Conservation (phyloP, 2,797 vertebrate species). For the Microctenopoma lineatum region DNA sequence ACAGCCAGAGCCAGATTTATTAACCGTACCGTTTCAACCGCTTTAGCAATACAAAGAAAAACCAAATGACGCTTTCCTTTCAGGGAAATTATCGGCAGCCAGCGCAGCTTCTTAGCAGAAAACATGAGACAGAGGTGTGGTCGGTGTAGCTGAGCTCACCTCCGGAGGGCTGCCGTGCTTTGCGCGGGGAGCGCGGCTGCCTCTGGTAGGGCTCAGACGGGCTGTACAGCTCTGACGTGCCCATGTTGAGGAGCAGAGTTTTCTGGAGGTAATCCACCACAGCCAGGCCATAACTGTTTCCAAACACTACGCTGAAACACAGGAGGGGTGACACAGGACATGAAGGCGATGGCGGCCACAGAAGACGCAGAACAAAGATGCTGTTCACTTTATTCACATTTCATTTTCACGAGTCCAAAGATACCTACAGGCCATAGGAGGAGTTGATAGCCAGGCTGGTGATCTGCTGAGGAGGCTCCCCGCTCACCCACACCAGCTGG, state of each 20-base stretch:
- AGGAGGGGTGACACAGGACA: not conserved
- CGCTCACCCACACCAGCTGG: conserved; percentile 97
- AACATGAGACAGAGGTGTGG: not conserved
- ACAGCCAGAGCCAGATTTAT: conserved; percentile 4
- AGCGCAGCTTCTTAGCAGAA: not conserved
- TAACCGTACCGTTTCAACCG: not conserved
- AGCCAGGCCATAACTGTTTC: conserved; percentile 94
- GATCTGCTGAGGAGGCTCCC: conserved; percentile 97
- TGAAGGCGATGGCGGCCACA: not conserved
- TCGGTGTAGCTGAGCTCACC: conserved; percentile 79
- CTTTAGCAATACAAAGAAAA: conserved; percentile 22
- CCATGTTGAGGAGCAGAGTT: conserved; percentile 92
- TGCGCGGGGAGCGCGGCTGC: conserved; percentile 93
- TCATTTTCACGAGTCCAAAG: not conserved
- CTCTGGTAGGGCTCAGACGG: conserved; percentile 93
- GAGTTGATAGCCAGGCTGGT: conserved; percentile 96
- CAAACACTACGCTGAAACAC: conserved; percentile 92
- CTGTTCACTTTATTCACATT: conserved; percentile 14
- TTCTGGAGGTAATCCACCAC: conserved; percentile 98
- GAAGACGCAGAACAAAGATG: not conserved
- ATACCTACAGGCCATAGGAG: conserved; percentile 94
- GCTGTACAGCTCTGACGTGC: conserved; percentile 91
- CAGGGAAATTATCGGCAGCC: not conserved
- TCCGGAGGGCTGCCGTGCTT: conserved; percentile 92
- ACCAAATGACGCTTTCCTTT: conserved; percentile 2